Conservation (phyloP, 2,888 invertebrate genomes). For the Troides helena region DNA sequence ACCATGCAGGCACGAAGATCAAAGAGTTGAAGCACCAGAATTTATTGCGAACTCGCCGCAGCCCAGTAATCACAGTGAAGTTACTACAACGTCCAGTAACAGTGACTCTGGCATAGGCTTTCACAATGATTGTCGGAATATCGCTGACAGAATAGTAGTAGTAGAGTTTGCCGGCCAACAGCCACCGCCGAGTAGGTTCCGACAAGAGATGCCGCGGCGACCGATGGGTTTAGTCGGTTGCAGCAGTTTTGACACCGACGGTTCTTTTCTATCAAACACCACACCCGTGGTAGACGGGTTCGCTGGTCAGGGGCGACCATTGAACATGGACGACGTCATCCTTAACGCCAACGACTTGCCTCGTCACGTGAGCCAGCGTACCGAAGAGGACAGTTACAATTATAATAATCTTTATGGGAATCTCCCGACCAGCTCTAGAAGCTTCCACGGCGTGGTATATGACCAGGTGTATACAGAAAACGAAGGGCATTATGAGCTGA, state of each 20-base stretch:
- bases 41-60: conserved; percentile 89
- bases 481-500: conserved; percentile 69
- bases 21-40: conserved; percentile 67
- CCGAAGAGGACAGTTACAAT: conserved; percentile 74
- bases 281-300: conserved; percentile 77
- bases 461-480: conserved; percentile 72
- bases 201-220: conserved; percentile 60
- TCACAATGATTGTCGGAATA: conserved; percentile 91
- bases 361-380: conserved; percentile 54
- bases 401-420: conserved; percentile 68
- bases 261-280: conserved; percentile 72
- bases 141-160: conserved; percentile 89
- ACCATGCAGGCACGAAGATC: conserved; percentile 59
- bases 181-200: conserved; percentile 55
- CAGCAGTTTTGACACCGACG: conserved; percentile 69
- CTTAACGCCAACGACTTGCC: conserved; percentile 63
- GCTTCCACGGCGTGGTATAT: conserved; percentile 61
- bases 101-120: conserved; percentile 98
- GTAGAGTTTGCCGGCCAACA: conserved; percentile 84
- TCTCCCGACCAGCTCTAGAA: conserved; percentile 56
- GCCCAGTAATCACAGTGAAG: conserved; percentile 90
- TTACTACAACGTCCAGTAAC: conserved; percentile 92
- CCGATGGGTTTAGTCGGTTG: conserved; percentile 69
- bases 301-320: conserved; percentile 69
- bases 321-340: conserved; percentile 69